Conservation (phyloP, 2,888 invertebrate species). For the Lasioglossum villosulum region DNA sequence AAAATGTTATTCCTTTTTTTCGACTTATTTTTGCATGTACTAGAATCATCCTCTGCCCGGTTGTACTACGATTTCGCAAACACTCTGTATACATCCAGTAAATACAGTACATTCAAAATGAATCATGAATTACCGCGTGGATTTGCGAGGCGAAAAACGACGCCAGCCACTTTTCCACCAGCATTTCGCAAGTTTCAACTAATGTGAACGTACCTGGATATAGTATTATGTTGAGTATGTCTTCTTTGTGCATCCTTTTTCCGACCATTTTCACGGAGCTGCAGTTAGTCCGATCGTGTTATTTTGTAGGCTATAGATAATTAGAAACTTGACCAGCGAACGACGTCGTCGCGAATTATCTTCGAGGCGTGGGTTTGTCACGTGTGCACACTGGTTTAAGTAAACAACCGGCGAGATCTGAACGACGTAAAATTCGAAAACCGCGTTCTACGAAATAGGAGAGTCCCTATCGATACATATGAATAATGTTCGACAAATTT, state of each 20-base stretch:
- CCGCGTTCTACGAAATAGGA: neutral
- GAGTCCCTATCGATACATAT: too few relatives aligned
- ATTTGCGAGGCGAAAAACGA: neutral
- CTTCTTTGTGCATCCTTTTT: neutral
- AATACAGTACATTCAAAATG: neutral
- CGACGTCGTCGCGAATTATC: slow-evolving; percentile 29
- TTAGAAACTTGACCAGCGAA: slow-evolving; percentile 1
- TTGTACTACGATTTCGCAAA: too few relatives aligned
- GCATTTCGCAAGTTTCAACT: neutral
- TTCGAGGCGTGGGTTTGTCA: slow-evolving; percentile 4
- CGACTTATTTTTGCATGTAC: too few relatives aligned
- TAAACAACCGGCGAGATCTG: slow-evolving; percentile 46
- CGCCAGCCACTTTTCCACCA: neutral
- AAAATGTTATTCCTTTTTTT: too few relatives aligned
- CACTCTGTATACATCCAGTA: neutral
- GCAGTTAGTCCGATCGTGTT: slow-evolving; percentile 8
- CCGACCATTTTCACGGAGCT: neutral
- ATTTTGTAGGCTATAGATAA: slow-evolving; percentile 26
- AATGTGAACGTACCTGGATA: neutral
- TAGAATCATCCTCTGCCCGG: too few relatives aligned
- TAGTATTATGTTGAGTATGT: too few relatives aligned
- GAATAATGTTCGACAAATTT: neutral
- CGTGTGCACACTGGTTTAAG: slow-evolving; percentile 45
- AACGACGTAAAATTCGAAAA: slow-evolving; percentile 10
- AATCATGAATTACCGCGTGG: neutral